phyloP scores from a whole-genome alignment of 1,140 invertebrate species.

The Eupristina koningsbergeri region DNA sequence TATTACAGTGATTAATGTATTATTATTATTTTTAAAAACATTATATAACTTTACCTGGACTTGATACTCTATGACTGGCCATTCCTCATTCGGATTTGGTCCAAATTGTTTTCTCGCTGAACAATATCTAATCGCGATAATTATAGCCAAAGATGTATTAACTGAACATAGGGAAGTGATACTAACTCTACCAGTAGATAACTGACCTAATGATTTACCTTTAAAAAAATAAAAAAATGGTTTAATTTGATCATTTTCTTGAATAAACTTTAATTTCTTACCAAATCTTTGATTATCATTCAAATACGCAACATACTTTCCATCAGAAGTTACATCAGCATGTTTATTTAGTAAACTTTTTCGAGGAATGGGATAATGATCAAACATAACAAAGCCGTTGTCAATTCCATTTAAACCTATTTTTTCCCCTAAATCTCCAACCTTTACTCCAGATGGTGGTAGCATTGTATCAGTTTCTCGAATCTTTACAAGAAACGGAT shows the following conservation, averaged over 20 bases:
- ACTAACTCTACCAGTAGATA: conserved; percentile 87
- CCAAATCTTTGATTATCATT: conserved; percentile 84
- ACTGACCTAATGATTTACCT: conserved; percentile 86
- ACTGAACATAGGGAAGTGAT: conserved; percentile 83
- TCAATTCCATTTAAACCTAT: conserved; percentile 90
- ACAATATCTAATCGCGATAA: conserved; percentile 92
- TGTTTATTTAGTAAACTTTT: conserved; percentile 88
- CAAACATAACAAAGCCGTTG: conserved; percentile 92
- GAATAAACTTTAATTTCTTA: conserved; percentile 54
- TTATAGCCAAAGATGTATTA: conserved; percentile 81
- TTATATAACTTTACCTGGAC: conserved; percentile 77
- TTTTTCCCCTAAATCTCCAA: conserved; percentile 92
- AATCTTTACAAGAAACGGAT: conserved; percentile 88
- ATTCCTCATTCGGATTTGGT: conserved; percentile 76
- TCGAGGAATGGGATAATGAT: conserved; percentile 87
- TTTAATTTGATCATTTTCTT: neutral
- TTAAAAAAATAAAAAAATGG: conserved; percentile 46
- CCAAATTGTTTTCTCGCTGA: conserved; percentile 93
- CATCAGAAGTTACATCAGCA: conserved; percentile 88
- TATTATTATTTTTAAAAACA: neutral
- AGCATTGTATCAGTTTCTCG: conserved; percentile 83
- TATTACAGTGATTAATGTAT: no score
- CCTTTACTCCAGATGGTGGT: conserved; percentile 80
- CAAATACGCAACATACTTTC: conserved; percentile 84
- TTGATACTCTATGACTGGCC: conserved; percentile 94